Percentiles rank a stretch among this genome's conserved stretches.
Conservation (phyloP, 2,113 vertebrate species). For the Cheirogaleus medius region DNA sequence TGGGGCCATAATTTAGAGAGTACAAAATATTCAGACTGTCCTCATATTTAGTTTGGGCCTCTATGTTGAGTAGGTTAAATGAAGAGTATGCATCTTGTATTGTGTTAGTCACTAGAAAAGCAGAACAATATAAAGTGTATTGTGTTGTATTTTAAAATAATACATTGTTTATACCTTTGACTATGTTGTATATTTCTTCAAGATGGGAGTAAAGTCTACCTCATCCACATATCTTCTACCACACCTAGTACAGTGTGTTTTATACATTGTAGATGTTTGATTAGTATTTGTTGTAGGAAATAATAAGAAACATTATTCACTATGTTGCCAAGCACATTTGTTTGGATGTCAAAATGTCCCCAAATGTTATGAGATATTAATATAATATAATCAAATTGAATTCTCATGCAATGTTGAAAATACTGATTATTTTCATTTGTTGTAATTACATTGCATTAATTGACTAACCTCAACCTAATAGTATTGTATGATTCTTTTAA, state of each 20-base stretch:
- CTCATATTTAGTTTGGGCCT: neutral
- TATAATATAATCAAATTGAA: neutral
- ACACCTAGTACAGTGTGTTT: neutral
- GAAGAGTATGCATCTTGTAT: neutral
- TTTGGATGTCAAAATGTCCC: neutral
- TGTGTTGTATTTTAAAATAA: neutral
- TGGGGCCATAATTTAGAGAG: neutral
- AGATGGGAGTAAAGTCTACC: neutral
- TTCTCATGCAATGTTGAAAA: neutral
- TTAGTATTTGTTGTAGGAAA: neutral
- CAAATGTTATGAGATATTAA: neutral
- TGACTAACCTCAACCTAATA: neutral
- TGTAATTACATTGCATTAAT: neutral
- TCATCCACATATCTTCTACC: neutral
- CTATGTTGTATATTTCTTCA: neutral
- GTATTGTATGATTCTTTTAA: neutral
- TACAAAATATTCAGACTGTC: neutral
- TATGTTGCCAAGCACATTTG: neutral
- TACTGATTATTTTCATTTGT: neutral
- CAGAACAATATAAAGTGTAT: neutral
- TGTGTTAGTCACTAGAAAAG: neutral
- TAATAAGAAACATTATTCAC: neutral
- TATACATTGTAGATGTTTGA: neutral
- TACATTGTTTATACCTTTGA: neutral
- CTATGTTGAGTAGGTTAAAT: neutral